Evolutionary conservation across 2,888 invertebrate species (phyloP).

Genomic region (Candidula unifasciata): DNA sequence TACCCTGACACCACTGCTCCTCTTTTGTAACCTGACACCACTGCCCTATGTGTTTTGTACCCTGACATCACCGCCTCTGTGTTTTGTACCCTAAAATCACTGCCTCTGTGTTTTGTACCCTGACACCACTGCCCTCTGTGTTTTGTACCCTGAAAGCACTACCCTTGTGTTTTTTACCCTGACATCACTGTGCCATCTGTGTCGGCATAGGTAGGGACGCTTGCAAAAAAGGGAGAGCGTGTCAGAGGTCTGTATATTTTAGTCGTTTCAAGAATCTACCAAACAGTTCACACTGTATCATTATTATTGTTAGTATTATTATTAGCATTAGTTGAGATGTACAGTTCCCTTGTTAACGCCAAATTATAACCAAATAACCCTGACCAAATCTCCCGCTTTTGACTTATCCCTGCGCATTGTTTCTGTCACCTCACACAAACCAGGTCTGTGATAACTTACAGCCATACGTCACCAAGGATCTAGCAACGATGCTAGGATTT

Average conservation of each 20-base stretch:
- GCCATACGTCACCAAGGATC: too few relatives aligned
- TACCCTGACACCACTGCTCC: too few relatives aligned
- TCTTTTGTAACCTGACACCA: too few relatives aligned
- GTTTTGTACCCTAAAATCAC: too few relatives aligned
- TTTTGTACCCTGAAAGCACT: too few relatives aligned
- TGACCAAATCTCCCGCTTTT: not conserved
- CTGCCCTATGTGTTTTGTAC: not conserved
- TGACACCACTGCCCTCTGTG: not conserved
- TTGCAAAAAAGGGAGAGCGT: slow-evolving; percentile 42
- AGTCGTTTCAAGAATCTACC: not conserved
- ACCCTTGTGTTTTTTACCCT: too few relatives aligned
- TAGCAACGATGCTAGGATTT: too few relatives aligned
- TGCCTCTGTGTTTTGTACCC: too few relatives aligned
- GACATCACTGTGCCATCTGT: not conserved
- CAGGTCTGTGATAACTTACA: too few relatives aligned
- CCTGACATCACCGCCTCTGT: too few relatives aligned
- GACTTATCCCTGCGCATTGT: not conserved
- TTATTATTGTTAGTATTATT: not conserved
- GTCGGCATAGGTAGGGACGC: slow-evolving; percentile 38
- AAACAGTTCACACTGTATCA: not conserved
- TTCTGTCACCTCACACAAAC: too few relatives aligned
- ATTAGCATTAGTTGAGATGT: not conserved
- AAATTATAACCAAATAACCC: not conserved
- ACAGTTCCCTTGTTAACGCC: not conserved
- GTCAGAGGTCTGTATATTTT: slow-evolving; percentile 44